These are phyloP conservation scores for Sitophilus oryzae DNA, from an alignment of 1,140 invertebrate species.

Conservation along the genomic window DNA sequence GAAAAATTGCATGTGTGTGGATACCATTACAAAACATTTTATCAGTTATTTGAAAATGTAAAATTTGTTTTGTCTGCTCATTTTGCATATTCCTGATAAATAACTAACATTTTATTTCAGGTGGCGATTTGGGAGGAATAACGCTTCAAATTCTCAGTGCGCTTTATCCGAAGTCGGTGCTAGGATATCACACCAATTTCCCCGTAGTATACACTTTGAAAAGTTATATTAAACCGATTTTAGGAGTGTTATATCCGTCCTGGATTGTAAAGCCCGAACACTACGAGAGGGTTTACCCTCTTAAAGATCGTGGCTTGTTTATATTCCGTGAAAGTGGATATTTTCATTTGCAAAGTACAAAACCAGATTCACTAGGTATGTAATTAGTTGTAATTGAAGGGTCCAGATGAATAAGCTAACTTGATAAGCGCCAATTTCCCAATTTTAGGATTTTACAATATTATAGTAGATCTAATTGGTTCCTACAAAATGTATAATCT, in stretches of 20 bases:
- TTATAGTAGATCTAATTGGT: too few relatives aligned
- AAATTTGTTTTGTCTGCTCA: too few relatives aligned
- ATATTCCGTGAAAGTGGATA: slow-evolving; percentile 72
- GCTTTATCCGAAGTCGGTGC: slow-evolving; percentile 63
- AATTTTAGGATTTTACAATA: too few relatives aligned
- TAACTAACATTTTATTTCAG: too few relatives aligned
- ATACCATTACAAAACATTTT: too few relatives aligned
- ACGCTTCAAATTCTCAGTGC: slow-evolving; percentile 56
- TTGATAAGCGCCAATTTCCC: too few relatives aligned
- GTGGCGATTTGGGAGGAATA: slow-evolving; percentile 74
- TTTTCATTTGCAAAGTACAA: slow-evolving; percentile 77
- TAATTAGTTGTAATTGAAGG: too few relatives aligned
- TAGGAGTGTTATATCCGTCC: slow-evolving; percentile 51
- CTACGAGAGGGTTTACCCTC: slow-evolving; percentile 56
- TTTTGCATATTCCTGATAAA: too few relatives aligned
- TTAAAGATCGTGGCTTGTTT: slow-evolving; percentile 45
- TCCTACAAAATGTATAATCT: too few relatives aligned
- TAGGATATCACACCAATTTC: slow-evolving; percentile 64
- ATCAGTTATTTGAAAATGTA: too few relatives aligned
- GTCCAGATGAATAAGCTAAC: too few relatives aligned
- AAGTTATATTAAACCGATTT: slow-evolving; percentile 46
- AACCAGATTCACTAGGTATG: slow-evolving; percentile 86
- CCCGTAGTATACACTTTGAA: slow-evolving; percentile 44
- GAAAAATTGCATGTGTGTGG: too few relatives aligned
- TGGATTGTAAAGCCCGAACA: slow-evolving; percentile 53